These are phyloP conservation scores for Siniperca chuatsi DNA, from an alignment of 2,113 vertebrate genomes.

Conservation along the genomic window DNA sequence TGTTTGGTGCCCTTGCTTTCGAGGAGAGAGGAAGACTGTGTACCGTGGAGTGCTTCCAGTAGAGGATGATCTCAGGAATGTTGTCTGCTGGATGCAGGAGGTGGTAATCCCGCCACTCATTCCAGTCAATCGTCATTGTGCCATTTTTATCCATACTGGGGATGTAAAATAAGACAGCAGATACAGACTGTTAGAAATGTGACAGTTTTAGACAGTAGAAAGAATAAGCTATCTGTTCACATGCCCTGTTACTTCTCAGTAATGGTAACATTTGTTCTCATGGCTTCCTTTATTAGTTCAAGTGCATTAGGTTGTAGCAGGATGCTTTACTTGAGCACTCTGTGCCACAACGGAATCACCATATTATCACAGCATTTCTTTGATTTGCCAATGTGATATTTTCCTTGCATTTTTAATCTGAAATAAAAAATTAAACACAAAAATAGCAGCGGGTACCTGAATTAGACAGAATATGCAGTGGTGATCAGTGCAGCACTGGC, in stretches of 20 bases:
- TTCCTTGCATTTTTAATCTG: background rate
- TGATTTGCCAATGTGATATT: background rate
- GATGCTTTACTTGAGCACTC: background rate
- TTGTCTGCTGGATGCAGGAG: slow-evolving; percentile 94
- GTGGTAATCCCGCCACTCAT: slow-evolving; percentile 96
- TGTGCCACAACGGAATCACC: slow-evolving; percentile 15
- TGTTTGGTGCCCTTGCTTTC: background rate
- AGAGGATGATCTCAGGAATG: slow-evolving; percentile 96
- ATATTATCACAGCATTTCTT: background rate
- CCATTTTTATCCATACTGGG: slow-evolving; percentile 96
- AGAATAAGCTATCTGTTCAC: slow-evolving; percentile 5
- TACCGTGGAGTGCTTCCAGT: slow-evolving; percentile 99
- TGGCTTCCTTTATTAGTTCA: background rate
- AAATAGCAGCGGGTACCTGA: background rate
- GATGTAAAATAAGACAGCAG: background rate
- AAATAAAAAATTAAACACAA: background rate
- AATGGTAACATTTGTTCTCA: background rate
- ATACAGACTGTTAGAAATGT: background rate
- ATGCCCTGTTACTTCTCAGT: slow-evolving; percentile 18
- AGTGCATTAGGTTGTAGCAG: slow-evolving; percentile 6
- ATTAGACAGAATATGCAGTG: background rate
- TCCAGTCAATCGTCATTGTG: slow-evolving; percentile 98
- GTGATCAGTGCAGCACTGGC: slow-evolving; percentile 29
- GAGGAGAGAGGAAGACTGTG: slow-evolving; percentile 17
- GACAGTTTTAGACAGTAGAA: background rate